These are phyloP conservation scores for Halcyon badia DNA, from an alignment of 2,797 vertebrate genomes.

Conservation along the genomic window DNA sequence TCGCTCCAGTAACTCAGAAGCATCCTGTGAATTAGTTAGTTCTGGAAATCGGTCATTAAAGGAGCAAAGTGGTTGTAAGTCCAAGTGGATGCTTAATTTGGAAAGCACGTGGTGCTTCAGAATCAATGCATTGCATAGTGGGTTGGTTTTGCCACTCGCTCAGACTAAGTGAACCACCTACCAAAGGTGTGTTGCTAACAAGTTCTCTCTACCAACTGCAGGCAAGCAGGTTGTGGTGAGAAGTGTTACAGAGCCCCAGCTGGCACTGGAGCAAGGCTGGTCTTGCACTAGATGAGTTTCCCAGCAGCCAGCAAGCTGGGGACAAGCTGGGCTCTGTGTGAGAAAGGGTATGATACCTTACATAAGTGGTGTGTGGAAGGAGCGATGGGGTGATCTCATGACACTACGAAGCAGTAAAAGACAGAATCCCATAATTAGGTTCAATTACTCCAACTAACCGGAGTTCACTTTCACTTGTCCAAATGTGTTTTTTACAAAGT, in stretches of 20 bases:
- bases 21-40: background rate
- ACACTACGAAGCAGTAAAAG: background rate
- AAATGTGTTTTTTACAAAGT: background rate
- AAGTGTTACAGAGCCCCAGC: rapidly evolving
- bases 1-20: background rate
- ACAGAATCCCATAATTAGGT: background rate
- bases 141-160: background rate
- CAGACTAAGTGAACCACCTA: background rate
- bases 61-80: background rate
- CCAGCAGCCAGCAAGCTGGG: background rate
- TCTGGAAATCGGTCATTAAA: background rate
- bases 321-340: background rate
- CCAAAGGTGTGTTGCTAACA: rapidly evolving
- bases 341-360: rapidly evolving
- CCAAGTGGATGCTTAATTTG: background rate
- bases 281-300: rapidly evolving
- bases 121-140: rapidly evolving
- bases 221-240: rapidly evolving
- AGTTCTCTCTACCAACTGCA: background rate
- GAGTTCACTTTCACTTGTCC: background rate
- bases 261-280: rapidly evolving
- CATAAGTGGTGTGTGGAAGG: background rate
- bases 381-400: background rate
- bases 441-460: background rate
- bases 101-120: background rate